A percentile compares a stretch with the other conserved stretches of the same genome.
These are phyloP conservation scores for Pocillopora verrucosa DNA, from an alignment of 64 coral and sea anemone species.

Conservation along the genomic window DNA sequence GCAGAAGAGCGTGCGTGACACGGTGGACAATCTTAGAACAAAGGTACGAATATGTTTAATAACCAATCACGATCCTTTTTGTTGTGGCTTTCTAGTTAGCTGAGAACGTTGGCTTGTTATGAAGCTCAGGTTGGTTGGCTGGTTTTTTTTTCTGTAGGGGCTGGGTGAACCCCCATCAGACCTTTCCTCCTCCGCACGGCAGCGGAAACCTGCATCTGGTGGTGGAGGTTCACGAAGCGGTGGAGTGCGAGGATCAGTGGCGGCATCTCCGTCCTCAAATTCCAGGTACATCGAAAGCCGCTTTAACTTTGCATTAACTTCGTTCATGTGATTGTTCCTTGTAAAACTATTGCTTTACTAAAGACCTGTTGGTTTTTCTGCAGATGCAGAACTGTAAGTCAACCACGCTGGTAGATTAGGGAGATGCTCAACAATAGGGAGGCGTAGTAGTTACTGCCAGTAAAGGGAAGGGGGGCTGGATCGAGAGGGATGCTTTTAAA, in stretches of 20 bases:
- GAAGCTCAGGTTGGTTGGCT: too few species aligned
- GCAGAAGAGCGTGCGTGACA: conserved; percentile 69
- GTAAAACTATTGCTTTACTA: not conserved
- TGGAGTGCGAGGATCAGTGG: conserved; percentile 37
- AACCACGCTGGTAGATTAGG: too few species aligned
- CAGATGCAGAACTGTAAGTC: too few species aligned
- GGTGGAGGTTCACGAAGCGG: conserved; percentile 53
- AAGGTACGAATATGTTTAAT: conserved; percentile 43
- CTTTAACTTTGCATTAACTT: not conserved
- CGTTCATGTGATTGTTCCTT: not conserved
- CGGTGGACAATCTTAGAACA: conserved; percentile 66
- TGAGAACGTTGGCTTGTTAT: not conserved
- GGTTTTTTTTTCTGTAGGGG: conserved; percentile 37
- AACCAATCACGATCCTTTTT: not conserved
- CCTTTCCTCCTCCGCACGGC: conserved; percentile 77
- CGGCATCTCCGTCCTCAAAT: conserved; percentile 25
- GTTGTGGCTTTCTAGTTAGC: not conserved
- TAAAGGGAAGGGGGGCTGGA: too few species aligned
- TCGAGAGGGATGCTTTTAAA: too few species aligned
- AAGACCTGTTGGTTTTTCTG: too few species aligned
- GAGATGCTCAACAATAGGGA: too few species aligned
- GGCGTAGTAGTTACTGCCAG: too few species aligned
- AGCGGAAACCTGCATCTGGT: conserved; percentile 75
- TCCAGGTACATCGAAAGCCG: conserved; percentile 3
- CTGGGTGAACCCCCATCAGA: conserved; percentile 87